Conservation (phyloP, 2,888 invertebrate species). For the Drosophila paranaensis region DNA sequence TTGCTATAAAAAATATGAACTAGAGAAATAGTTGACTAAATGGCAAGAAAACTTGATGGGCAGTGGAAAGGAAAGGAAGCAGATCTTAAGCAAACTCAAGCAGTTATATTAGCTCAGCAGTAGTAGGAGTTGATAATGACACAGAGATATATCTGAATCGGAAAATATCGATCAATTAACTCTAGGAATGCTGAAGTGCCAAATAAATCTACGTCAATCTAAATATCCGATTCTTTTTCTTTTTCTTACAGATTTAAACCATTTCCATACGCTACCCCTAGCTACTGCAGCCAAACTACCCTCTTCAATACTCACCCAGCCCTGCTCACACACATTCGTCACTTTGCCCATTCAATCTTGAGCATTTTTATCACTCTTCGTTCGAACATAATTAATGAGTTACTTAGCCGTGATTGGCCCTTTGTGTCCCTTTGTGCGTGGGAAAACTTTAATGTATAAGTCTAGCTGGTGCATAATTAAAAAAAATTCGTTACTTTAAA, state of each 20-base stretch:
- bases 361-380: conserved; percentile 33
- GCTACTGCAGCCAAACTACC: no score
- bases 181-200: not conserved
- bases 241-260: not conserved
- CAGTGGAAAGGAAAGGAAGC: not conserved
- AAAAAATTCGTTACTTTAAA: conserved; percentile 58
- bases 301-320: not conserved
- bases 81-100: no score
- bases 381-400: conserved; percentile 31
- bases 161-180: no score
- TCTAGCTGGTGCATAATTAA: conserved; percentile 68
- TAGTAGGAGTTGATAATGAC: no score
- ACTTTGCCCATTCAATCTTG: not conserved
- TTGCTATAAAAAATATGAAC: not conserved
- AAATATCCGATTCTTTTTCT: not conserved
- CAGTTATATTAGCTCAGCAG: no score
- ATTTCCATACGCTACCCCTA: not conserved
- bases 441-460: conserved; percentile 17
- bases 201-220: not conserved
- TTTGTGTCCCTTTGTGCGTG: conserved; percentile 18
- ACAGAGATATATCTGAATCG: no score
- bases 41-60: no score
- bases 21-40: not conserved
- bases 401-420: conserved; percentile 54
- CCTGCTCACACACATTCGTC: not conserved